Conservation (phyloP, 2,113 vertebrate species). For the Camelus dromedarius region DNA sequence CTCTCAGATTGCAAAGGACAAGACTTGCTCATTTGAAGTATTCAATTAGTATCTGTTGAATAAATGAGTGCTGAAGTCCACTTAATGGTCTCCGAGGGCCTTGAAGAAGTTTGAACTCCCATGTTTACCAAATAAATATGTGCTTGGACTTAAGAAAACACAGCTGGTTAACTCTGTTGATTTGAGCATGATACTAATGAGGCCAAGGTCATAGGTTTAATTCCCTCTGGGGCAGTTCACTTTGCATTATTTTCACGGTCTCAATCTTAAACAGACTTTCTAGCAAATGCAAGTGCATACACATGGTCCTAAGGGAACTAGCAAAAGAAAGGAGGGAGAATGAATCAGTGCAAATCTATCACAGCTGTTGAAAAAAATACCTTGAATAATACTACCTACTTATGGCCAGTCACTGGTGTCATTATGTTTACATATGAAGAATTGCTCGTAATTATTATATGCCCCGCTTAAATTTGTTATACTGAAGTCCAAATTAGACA, state of each 20-base stretch:
- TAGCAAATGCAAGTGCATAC: slow-evolving; percentile 44
- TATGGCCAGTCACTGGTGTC: background rate
- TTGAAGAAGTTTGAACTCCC: slow-evolving; percentile 31
- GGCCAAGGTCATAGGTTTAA: slow-evolving; percentile 65
- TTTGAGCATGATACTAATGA: slow-evolving; percentile 56
- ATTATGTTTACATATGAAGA: slow-evolving; percentile 39
- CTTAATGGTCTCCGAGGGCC: background rate
- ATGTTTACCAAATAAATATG: slow-evolving; percentile 70
- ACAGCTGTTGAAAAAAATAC: slow-evolving; percentile 7
- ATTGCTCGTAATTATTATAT: background rate
- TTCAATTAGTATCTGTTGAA: slow-evolving; percentile 38
- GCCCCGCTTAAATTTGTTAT: background rate
- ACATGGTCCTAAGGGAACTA: slow-evolving; percentile 7
- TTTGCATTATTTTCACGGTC: slow-evolving; percentile 57
- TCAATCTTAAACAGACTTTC: slow-evolving; percentile 68
- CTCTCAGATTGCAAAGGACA: slow-evolving; percentile 5
- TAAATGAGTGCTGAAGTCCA: slow-evolving; percentile 25
- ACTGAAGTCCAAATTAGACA: background rate
- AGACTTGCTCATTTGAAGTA: background rate
- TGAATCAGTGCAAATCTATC: slow-evolving; percentile 18
- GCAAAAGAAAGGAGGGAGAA: slow-evolving; percentile 32
- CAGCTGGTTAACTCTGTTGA: slow-evolving; percentile 53
- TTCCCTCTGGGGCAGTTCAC: slow-evolving; percentile 37
- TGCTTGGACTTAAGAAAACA: slow-evolving; percentile 63
- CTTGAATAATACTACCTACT: slow-evolving; percentile 14